Evolutionary conservation across 2,888 invertebrate species (phyloP).

Genomic region (Tenthredo scrophulariae): DNA sequence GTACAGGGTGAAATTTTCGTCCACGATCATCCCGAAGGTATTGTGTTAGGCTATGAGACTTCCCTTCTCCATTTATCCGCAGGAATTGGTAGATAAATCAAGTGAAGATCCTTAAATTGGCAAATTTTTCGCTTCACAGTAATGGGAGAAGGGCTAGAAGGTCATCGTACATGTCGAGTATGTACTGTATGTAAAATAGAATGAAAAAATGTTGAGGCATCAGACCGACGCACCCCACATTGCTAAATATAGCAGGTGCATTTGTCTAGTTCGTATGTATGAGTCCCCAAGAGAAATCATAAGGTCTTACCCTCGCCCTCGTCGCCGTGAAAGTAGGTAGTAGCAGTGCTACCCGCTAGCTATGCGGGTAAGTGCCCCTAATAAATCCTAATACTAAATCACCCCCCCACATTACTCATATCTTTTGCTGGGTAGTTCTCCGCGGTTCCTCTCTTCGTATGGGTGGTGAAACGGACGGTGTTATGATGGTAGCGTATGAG

Average conservation of each 20-base stretch:
- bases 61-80: neutral
- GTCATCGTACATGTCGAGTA: neutral
- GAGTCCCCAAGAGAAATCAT: constrained; percentile 76
- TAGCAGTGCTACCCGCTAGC: constrained; percentile 57
- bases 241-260: constrained; percentile 72
- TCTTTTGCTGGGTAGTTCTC: constrained; percentile 62
- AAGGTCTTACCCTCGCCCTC: constrained; percentile 72
- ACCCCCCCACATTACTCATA: constrained; percentile 73
- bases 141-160: neutral
- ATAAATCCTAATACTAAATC: constrained; percentile 77
- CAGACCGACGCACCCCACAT: constrained; percentile 33
- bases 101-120: neutral
- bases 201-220: neutral
- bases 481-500: neutral
- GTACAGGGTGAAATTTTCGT: neutral
- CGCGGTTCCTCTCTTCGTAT: constrained; percentile 26
- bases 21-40: neutral
- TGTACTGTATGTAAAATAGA: neutral
- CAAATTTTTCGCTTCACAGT: neutral
- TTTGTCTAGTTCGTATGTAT: constrained; percentile 71
- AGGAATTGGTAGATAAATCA: neutral
- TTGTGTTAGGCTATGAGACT: neutral
- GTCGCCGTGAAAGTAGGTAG: constrained; percentile 27
- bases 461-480: neutral
- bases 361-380: constrained; percentile 67